phyloP scores from a whole-genome alignment of 2,797 vertebrate genomes.

The Diplodus puntazzo region DNA sequence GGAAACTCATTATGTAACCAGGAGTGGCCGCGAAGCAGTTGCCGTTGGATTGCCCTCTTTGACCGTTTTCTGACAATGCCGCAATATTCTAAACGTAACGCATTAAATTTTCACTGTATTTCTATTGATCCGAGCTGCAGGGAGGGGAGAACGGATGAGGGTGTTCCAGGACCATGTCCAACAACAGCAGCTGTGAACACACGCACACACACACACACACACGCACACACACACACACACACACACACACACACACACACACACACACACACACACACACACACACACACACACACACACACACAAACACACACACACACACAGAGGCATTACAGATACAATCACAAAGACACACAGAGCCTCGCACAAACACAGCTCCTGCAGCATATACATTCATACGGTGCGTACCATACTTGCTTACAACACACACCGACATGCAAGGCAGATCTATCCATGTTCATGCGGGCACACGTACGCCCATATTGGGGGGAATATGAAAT shows the following conservation, averaged over 20 bases:
- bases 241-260: no score
- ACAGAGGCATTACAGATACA: not conserved
- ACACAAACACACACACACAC: constrained; percentile 26
- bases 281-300: constrained; percentile 22
- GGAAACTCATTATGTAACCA: constrained; percentile 57
- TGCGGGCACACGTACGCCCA: constrained; percentile 9
- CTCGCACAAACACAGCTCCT: constrained; percentile 8
- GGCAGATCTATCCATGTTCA: constrained; percentile 28
- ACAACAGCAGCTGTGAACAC: constrained; percentile 61
- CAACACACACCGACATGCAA: constrained; percentile 13
- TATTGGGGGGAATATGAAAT: constrained; percentile 57
- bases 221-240: no score
- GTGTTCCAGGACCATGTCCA: constrained; percentile 49
- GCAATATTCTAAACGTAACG: constrained; percentile 48
- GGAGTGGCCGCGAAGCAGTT: not conserved
- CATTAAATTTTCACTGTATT: constrained; percentile 53
- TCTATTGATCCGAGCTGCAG: constrained; percentile 59
- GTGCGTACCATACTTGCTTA: not conserved
- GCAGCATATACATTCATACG: not conserved
- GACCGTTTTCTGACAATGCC: constrained; percentile 34
- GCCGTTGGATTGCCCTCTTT: constrained; percentile 20
- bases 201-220: constrained; percentile 35
- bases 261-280: constrained; percentile 14
- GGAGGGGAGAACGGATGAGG: constrained; percentile 25
- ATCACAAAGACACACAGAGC: constrained; percentile 32